These are phyloP conservation scores for Habropoda laboriosa DNA, from an alignment of 1,140 invertebrate species.

Conservation along the genomic window DNA sequence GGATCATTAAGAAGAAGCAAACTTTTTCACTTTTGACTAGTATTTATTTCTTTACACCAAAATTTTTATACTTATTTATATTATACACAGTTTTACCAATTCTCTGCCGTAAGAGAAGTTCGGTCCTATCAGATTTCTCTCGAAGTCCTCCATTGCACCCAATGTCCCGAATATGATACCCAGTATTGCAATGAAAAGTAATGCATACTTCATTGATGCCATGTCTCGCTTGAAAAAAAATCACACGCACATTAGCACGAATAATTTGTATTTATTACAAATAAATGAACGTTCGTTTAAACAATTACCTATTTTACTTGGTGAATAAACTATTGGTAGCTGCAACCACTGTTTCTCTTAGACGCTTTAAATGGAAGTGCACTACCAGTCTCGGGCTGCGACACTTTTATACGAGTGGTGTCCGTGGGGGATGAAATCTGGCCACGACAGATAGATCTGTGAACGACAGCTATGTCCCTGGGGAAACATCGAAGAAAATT, in stretches of 20 bases:
- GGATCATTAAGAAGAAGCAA: not conserved
- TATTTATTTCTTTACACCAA: too few relatives aligned
- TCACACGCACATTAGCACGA: not conserved
- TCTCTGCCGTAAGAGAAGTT: constrained; percentile 67
- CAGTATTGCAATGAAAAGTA: constrained; percentile 38
- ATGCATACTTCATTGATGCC: constrained; percentile 29
- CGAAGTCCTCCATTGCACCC: constrained; percentile 65
- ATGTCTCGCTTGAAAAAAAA: constrained; percentile 19
- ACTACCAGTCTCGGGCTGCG: not conserved
- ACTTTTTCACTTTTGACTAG: too few relatives aligned
- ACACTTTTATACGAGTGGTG: constrained; percentile 60
- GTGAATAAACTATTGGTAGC: not conserved
- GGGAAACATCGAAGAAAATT: constrained; percentile 26
- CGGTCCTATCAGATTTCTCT: constrained; percentile 59
- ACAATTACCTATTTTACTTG: not conserved
- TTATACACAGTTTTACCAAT: constrained; percentile 59
- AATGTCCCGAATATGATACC: constrained; percentile 15
- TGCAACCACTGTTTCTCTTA: constrained; percentile 1
- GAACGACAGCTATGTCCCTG: constrained; percentile 52
- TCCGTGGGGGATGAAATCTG: constrained; percentile 36
- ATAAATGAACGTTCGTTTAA: not conserved
- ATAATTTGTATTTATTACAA: not conserved
- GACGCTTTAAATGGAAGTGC: not conserved
- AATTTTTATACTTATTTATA: too few relatives aligned
- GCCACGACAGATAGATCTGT: constrained; percentile 44